Evolutionary conservation across 1,140 invertebrate species (phyloP), one percentile per base, ranked within the genome.

Genomic region (Drosophila kanapiae): DNA sequence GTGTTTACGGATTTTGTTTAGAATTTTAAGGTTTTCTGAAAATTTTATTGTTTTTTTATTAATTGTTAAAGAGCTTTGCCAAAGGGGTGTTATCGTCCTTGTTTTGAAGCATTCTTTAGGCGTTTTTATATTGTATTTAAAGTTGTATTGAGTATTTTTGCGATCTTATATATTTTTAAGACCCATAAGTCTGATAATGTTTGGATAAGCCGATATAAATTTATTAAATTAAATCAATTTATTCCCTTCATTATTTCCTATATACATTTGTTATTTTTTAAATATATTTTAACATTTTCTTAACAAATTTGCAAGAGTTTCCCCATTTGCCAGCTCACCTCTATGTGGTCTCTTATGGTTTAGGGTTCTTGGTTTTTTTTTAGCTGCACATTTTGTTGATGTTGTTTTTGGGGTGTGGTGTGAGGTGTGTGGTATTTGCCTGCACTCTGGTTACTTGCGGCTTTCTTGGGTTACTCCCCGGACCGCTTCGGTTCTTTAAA

Each of bases 401-500:
- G 29, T 40, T 49, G 11, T 40, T 31, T 27, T 64, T 40, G 37
- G 16, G 42, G 29, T 45, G 29, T 33, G 14, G 23, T 10, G 3
- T 16, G 13, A 11, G 35, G 29, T 18, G 54, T 31, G 53, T 16
- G 31, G 6, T 35, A 16, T 16, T 53, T 35, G 10, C 3, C 29
- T 33, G 18, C 31, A 38, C 38, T 69, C 31, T 65, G 38, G 60
- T 53, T 69, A 43, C 47, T 43, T 64, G 60, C 18, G 6, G 47
- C 23, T 35, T 45, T n/a, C 62, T 68, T 67, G 38, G 37, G 37
- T 33, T 11, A n/a, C 61, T 63, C 27, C 37, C 48, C 33, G 18
- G 60, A 38, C 60, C 18, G 23, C 47, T 56, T 4, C 4, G 60
- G 61, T 49, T 65, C 65, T 67, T 65, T 65, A 69, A 68, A 70